phyloP scores from a whole-genome alignment of 2,797 vertebrate genomes.

The Cottoperca gobio region DNA sequence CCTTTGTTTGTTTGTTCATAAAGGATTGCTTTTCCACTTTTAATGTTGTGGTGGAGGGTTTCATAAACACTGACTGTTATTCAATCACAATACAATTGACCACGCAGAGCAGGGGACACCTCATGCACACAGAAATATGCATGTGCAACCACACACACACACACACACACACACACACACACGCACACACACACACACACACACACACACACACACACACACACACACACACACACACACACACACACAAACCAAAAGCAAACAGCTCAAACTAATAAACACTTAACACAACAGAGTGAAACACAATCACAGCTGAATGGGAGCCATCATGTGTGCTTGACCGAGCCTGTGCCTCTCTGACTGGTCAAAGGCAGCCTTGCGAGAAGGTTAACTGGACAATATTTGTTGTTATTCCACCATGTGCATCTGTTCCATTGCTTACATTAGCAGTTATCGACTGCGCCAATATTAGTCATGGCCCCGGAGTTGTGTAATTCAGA shows the following conservation, averaged over 20 bases:
- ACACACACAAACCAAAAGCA: not conserved
- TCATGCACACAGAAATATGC: constrained; percentile 10
- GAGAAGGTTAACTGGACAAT: constrained; percentile 83
- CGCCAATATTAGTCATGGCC: constrained; percentile 82
- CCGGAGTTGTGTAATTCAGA: constrained; percentile 84
- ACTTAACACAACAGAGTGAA: constrained; percentile 75
- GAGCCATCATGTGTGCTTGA: constrained; percentile 75
- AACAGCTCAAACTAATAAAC: constrained; percentile 70
- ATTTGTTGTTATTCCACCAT: constrained; percentile 76
- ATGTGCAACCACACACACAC: not conserved
- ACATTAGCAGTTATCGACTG: constrained; percentile 81
- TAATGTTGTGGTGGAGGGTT: constrained; percentile 55
- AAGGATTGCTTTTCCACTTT: constrained; percentile 67
- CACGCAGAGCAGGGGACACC: constrained; percentile 48
- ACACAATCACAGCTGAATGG: constrained; percentile 72
- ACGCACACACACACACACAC: not conserved
- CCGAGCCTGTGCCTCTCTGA: constrained; percentile 67
- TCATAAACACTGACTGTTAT: constrained; percentile 68
- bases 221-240: not conserved
- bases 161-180: not conserved
- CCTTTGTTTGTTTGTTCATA: constrained; percentile 76
- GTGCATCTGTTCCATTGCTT: constrained; percentile 82
- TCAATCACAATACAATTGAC: constrained; percentile 67
- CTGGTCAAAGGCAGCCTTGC: constrained; percentile 78
- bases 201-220: not conserved